Evolutionary conservation across 53 echinoderm and acorn worm genomes (phyloP).

Genomic region (Arbacia lixula): DNA sequence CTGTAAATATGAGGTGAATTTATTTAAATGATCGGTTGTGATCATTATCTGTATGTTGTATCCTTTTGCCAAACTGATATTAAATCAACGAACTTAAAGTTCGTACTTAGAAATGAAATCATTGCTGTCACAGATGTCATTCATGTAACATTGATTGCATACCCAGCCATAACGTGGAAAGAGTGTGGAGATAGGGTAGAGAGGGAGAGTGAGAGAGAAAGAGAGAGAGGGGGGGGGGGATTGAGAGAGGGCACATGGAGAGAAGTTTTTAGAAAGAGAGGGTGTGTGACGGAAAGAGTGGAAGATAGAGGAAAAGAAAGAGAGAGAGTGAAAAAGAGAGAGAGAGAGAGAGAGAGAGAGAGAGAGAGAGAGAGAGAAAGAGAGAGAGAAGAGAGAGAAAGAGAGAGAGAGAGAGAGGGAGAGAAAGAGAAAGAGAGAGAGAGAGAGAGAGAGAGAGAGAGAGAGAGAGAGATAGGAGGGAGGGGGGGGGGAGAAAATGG

Average conservation of each 20-base stretch:
- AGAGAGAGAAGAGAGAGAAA: not conserved
- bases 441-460: no score
- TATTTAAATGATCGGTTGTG: conserved; percentile 18
- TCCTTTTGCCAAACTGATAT: conserved; percentile 15
- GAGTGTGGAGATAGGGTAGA: not conserved
- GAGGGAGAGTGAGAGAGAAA: not conserved
- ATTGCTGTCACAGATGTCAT: no score
- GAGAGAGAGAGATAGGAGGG: not conserved
- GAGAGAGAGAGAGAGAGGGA: not conserved
- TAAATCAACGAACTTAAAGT: conserved; percentile 18
- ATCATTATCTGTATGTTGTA: not conserved
- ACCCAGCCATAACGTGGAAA: no score
- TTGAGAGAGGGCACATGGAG: not conserved
- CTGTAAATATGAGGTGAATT: not conserved
- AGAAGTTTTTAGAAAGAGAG: not conserved
- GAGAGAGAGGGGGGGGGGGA: not conserved
- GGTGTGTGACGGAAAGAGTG: not conserved
- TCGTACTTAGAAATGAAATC: no score
- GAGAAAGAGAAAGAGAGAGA: not conserved
- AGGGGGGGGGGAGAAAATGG: not conserved
- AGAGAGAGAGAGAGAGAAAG: not conserved
- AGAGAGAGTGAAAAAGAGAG: not conserved
- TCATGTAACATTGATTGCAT: no score
- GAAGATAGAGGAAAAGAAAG: not conserved
- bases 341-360: not conserved